Base-by-base conservation (phyloP, 2,113 vertebrate species). In the Thamnaconus septentrionalis region DNA sequence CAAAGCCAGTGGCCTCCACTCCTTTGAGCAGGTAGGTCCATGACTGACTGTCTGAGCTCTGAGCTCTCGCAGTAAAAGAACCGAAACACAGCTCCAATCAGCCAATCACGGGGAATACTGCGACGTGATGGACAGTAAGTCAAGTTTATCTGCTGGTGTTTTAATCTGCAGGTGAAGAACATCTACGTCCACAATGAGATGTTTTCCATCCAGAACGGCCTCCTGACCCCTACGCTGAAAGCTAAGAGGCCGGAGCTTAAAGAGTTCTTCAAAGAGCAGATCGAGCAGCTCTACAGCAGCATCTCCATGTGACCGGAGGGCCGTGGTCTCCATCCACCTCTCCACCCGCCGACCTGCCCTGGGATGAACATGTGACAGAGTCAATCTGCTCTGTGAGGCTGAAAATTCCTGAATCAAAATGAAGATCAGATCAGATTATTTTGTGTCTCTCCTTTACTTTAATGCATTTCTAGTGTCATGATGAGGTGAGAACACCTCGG, bases 171-270 rank as follows among this genome's bases (percentile, higher is more conserved):
- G 97, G 96, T 99, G 73, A 99, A 99, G 93, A 95, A 95, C 85
- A 93, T 99, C 91, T 91, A 96, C 82, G 85, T 98, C 85, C 94
- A 98, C 73, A 93, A 85, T 39, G 96, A 98, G 52, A 94, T 96
- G 95, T 99, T 99, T 89, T 95, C 95, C 41, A 94, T 98, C 72
- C 83, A 94, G 75, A 99, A 99, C 3, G 95, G 95, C 78, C 93
- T 99, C 86, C 88, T 99, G 91, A 99, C 97, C 0, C 97, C 97
- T 1, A 99, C 97, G 0, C 79, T 99, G 75, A 99, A 99, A 89
- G 95, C 97, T 53, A 98, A 95, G 85, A 92, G 97, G 77, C 92
- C 95, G 0, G 96, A 99, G 86, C 92, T 99, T 67, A 95, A 93
- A 91, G 95, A 95, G 81, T 96, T 93, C 91, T 99, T 98, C 91